phyloP scores from a whole-genome alignment of 2,888 invertebrate genomes.

The Drosophila yooni region DNA sequence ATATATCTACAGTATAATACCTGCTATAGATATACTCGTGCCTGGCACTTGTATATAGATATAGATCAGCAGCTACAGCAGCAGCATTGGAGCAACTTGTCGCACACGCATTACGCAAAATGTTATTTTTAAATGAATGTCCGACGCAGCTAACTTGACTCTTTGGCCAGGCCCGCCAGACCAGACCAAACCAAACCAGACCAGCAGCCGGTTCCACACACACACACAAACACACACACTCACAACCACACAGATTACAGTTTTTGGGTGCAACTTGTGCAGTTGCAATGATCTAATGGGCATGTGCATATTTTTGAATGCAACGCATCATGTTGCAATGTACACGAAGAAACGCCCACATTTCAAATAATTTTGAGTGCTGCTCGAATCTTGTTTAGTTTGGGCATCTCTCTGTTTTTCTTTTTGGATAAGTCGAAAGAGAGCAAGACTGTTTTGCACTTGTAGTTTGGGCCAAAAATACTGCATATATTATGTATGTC shows the following conservation, averaged over 20 bases:
- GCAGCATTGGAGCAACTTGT: conserved; percentile 51
- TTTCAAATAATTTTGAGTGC: conserved; percentile 5
- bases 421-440: conserved; percentile 14
- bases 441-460: neutral
- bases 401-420: conserved; percentile 8
- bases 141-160: conserved; percentile 70
- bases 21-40: conserved; percentile 26
- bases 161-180: conserved; percentile 55
- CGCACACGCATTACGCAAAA: conserved; percentile 82
- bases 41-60: conserved; percentile 34
- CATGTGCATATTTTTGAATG: conserved; percentile 26
- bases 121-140: conserved; percentile 82
- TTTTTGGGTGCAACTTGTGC: conserved; percentile 37
- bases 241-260: conserved; percentile 6
- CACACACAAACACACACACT: conserved; percentile 6
- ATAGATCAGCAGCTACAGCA: conserved; percentile 43
- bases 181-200: conserved; percentile 41
- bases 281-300: conserved; percentile 41
- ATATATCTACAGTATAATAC: conserved; percentile 33
- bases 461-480: neutral
- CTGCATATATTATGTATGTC: neutral
- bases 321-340: conserved; percentile 39
- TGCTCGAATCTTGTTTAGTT: conserved; percentile 30
- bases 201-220: conserved; percentile 44
- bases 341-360: conserved; percentile 40